These are phyloP conservation scores for Trinorchestia longiramus DNA, from an alignment of 1,140 invertebrate genomes.

Conservation along the genomic window DNA sequence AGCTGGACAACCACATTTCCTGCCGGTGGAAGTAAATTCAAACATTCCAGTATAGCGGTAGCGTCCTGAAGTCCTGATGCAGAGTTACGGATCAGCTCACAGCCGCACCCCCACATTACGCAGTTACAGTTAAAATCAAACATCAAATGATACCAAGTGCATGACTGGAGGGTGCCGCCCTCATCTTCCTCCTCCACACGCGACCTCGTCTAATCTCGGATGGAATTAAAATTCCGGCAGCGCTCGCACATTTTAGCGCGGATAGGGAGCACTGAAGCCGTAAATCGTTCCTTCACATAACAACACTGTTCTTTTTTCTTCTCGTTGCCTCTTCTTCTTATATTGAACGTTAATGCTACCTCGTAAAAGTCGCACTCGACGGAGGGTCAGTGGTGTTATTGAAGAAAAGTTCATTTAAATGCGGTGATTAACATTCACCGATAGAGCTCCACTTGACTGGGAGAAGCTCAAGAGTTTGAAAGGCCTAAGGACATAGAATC, in stretches of 20 bases:
- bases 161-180: neutral
- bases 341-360: constrained; percentile 28
- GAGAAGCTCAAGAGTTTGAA: neutral
- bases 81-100: neutral
- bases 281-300: constrained; percentile 35
- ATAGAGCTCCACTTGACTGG: neutral
- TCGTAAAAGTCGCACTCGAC: constrained; percentile 23
- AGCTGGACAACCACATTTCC: no score
- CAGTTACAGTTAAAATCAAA: neutral
- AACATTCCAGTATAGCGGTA: no score
- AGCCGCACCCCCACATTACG: neutral
- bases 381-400: neutral
- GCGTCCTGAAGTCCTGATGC: no score
- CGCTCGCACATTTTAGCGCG: constrained; percentile 8
- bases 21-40: no score
- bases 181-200: neutral
- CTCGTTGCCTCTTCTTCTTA: neutral
- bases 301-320: neutral
- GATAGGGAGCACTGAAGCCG: constrained; percentile 15
- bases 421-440: constrained; percentile 6
- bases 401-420: constrained; percentile 10
- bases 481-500: neutral
- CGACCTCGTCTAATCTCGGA: constrained; percentile 25
- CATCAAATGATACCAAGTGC: neutral
- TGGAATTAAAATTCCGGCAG: constrained; percentile 20